Base-by-base conservation (phyloP, 2,888 invertebrate species). In the Laothoe populi region DNA sequence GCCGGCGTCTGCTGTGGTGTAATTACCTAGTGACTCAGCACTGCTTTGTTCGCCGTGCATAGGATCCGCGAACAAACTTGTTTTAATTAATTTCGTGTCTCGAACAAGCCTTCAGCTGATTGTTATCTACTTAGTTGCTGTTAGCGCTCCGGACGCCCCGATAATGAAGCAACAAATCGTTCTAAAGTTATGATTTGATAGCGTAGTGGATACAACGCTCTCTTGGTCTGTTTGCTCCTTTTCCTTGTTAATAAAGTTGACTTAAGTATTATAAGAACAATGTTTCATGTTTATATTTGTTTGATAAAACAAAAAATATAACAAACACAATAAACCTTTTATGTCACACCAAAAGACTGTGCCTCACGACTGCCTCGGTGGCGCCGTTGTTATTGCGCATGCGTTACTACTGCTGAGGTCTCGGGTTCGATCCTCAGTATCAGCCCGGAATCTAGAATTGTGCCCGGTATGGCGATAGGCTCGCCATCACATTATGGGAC, bases 1-100 rank as follows among this genome's bases (percentile, higher is more conserved):
- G 74, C 71, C 77, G 82, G 75, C 84, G 84, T 85, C 84, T 86
- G 79, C 83, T 75, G 72, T 79, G 69, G 81, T 86, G 88, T 92
- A 92, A 92, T 92, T 91, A 92, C 88, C 89, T 84, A 86, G 89
- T 92, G 92, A 92, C 84, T 92, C 92, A 91, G 91, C 92, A 84
- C 72, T 78, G 90, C 92, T 91, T 92, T 92, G 90, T 92, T 88
- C 88, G 78, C 84, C 87, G 86, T 90, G 91, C 89, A 92, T 89
- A 90, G 89, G 89, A 91, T 91, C 90, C 90, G 90, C 90, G 90
- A 92, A 90, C 92, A 91, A 92, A 92, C 92, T 92, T 92, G 92
- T 92, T 92, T 92, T 92, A 92, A 92, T 92, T 92, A 92, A 92
- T 92, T 92, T 92, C 91, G 90, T 92, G 92, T 92, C 92, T 90